These are phyloP conservation scores for Ptilonorhynchus violaceus DNA, from an alignment of 2,113 vertebrate genomes.

Conservation along the genomic window DNA sequence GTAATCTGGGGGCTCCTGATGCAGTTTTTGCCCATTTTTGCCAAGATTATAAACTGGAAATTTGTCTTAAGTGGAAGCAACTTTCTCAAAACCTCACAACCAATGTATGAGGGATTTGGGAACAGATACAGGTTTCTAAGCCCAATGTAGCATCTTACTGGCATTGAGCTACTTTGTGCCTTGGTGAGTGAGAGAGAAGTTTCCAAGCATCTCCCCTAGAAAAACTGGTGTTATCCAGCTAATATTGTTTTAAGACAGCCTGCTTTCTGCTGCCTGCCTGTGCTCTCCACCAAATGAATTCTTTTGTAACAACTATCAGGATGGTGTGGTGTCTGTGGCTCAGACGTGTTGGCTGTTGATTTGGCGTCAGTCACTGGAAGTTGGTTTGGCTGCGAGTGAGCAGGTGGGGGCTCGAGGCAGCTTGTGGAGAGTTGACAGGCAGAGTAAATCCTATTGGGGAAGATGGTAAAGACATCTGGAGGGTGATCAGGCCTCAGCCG, in stretches of 20 bases:
- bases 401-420: neutral
- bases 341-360: accelerated
- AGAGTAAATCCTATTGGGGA: neutral
- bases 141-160: accelerated
- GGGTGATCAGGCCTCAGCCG: neutral
- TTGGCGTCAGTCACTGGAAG: neutral
- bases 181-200: neutral
- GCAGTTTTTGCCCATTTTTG: neutral
- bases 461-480: neutral
- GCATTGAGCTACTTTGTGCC: neutral
- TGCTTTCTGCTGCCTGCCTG: neutral
- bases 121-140: neutral
- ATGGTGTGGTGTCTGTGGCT: neutral
- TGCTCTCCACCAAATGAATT: neutral
- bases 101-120: neutral
- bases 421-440: neutral
- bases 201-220: neutral
- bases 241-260: neutral
- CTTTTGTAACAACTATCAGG: neutral
- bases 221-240: neutral
- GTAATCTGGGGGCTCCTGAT: neutral
- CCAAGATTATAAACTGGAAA: neutral
- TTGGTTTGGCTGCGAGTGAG: neutral
- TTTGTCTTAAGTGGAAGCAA: neutral
- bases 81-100: neutral